Base-by-base conservation (phyloP, 1,140 invertebrate genomes). In the Goniozus legneri region DNA sequence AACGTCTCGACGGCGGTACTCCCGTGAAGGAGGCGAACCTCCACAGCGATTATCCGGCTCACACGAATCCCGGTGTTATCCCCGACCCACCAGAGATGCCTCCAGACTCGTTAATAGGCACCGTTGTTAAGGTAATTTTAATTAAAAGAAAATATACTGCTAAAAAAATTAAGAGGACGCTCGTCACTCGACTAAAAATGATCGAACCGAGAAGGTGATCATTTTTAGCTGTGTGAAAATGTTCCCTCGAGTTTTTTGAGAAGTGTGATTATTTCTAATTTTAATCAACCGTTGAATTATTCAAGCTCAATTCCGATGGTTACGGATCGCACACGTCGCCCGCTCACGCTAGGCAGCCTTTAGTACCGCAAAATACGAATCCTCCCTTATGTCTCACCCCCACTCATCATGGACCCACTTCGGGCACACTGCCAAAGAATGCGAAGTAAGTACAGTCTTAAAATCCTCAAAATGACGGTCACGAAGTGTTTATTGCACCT, bases 281-380 rank as follows among this genome's bases (percentile, higher is more conserved):
- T n/a, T n/a, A n/a, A n/a, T n/a, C n/a, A n/a, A n/a, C n/a, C n/a
- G n/a, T n/a, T n/a, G n/a, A n/a, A n/a, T n/a, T n/a, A n/a, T n/a
- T n/a, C n/a, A n/a, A 87, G 86, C 76, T 87, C 55, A 86, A 87
- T 71, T 80, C 84, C 20, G 86, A 87, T 62, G 88, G 88, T 53
- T 91, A 88, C 67, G 85, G 86, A 22, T 88, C 86, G 15, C 88
- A 91, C 71, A 92, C 88, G 50, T 89, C 88, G 62, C 88, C 89
- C 54, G 84, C 88, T 44, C 88, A 90, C 63, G 79, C 81, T 36
- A 79, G 79, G 64, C 81, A 81, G 50, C 84, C 81, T 50, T 65
- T 85, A 62, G 82, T 84, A 67, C 78, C 82, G 33, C 81, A 81
- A 52, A 79, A 82, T 64, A 61, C 73, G 33, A 73, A 68, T 49